These are phyloP conservation scores for Pluvianellus socialis DNA, from an alignment of 2,113 vertebrate genomes.

Conservation along the genomic window DNA sequence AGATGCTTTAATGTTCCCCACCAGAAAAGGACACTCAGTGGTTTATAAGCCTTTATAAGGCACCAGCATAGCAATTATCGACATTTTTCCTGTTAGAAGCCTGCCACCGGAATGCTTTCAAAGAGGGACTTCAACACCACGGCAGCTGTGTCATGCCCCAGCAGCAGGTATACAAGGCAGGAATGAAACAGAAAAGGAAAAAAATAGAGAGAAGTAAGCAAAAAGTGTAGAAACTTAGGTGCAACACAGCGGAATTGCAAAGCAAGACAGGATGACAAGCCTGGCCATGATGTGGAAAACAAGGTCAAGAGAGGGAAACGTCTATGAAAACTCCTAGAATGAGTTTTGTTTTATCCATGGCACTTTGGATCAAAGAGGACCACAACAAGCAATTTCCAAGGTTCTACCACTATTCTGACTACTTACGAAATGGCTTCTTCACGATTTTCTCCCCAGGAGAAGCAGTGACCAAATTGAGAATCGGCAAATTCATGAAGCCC, in stretches of 20 bases:
- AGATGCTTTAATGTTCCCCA: background rate
- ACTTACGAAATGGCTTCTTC: conserved; percentile 99
- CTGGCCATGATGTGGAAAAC: background rate
- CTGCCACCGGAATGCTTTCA: background rate
- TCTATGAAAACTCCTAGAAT: background rate
- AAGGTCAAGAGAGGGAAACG: background rate
- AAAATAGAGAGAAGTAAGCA: background rate
- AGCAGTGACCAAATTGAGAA: conserved; percentile 98
- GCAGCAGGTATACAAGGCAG: background rate
- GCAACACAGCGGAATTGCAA: background rate
- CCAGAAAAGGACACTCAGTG: background rate
- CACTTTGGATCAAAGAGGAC: background rate
- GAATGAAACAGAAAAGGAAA: background rate
- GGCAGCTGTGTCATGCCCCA: background rate
- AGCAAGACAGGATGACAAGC: background rate
- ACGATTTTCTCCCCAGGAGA: conserved; percentile 98
- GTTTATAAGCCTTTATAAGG: background rate
- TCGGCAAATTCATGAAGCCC: conserved; percentile 98
- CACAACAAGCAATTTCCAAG: background rate
- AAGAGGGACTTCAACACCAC: background rate
- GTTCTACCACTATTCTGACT: background rate
- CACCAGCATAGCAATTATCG: background rate
- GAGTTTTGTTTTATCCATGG: background rate
- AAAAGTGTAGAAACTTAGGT: background rate
- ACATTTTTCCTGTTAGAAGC: background rate